Base-by-base conservation (phyloP, 2,113 vertebrate genomes). In the Agapornis roseicollis region DNA sequence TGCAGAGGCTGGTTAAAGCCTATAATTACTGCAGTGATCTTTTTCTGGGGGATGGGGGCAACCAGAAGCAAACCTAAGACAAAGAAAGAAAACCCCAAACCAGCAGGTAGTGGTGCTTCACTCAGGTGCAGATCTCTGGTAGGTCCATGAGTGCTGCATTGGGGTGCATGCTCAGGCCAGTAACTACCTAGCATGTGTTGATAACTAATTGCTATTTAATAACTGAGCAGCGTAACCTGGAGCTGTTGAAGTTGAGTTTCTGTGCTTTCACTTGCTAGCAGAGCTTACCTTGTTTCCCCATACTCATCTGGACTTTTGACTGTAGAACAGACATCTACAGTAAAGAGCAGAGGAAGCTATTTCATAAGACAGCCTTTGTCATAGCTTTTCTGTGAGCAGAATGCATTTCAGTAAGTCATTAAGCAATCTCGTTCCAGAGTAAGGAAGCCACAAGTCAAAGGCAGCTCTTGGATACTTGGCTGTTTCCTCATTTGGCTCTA, bases 341-440 rank as follows among this genome's bases (percentile, higher is more conserved):
- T 3, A 0, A 8, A 29, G 81, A n/a, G 74, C 76, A 86, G 93
- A 89, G 94, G 97, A 97, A 96, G 88, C 25, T 73, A 66, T 95
- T 73, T 28, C 42, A 72, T 81, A 88, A 92, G 76, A 33, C 76
- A 22, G 46, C 46, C 17, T 93, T 82, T 89, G 82, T 77, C 90
- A 68, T 39, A 19, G 42, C 85, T 69, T 52, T 63, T 64, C 50
- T 49, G 20, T 29, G 68, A 90, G 92, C 28, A 28, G 74, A 76
- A 39, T 49, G 65, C 49, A 28, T 83, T 80, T 27, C 88, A 61
- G 52, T 6, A n/a, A 93, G 76, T 53, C 58, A 35, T 93, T 86
- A 74, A 84, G 83, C 88, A 88, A 88, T 35, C 56, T 17, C 14
- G 42, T 93, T 41, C 61, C 88, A 85, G 80, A 85, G 65, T 11